These are phyloP conservation scores for Carettochelys insculpta DNA, from an alignment of 2,113 vertebrate genomes.

Conservation along the genomic window DNA sequence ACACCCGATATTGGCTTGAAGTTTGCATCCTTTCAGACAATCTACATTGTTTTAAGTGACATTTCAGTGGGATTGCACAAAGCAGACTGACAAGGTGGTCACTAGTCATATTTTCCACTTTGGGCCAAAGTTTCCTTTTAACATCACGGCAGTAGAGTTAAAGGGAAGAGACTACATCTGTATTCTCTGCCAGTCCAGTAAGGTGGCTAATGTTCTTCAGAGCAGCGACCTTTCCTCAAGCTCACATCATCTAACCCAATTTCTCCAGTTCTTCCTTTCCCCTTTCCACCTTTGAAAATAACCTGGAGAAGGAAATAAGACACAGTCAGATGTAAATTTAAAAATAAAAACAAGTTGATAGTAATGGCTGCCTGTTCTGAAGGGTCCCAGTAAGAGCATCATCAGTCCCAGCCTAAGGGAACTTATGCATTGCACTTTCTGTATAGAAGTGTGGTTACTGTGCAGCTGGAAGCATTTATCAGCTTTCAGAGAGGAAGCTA, in stretches of 20 bases:
- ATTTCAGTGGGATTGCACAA: conserved; percentile 50
- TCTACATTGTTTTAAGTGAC: neutral
- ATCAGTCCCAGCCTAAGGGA: neutral
- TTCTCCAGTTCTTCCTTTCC: conserved; percentile 83
- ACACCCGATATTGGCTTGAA: neutral
- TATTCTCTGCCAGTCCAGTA: neutral
- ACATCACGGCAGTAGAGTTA: neutral
- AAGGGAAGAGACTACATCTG: neutral
- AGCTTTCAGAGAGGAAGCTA: neutral
- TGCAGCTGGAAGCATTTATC: neutral
- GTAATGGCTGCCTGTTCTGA: neutral
- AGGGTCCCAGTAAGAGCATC: neutral
- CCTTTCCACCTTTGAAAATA: conserved; percentile 92
- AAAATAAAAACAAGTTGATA: neutral
- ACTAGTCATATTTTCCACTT: neutral
- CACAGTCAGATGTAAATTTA: neutral
- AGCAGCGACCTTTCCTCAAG: conserved; percentile 88
- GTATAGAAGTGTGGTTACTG: neutral
- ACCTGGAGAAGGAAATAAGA: conserved; percentile 78
- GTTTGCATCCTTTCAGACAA: conserved; percentile 67
- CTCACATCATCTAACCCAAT: conserved; percentile 93
- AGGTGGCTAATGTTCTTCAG: conserved; percentile 76
- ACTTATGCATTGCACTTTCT: no score
- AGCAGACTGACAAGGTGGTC: neutral
- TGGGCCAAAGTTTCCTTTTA: conserved; percentile 12